A percentile compares a stretch with the other conserved stretches of the same genome.
Conservation (phyloP, 2,888 invertebrate species). For the Sabatieria punctata region DNA sequence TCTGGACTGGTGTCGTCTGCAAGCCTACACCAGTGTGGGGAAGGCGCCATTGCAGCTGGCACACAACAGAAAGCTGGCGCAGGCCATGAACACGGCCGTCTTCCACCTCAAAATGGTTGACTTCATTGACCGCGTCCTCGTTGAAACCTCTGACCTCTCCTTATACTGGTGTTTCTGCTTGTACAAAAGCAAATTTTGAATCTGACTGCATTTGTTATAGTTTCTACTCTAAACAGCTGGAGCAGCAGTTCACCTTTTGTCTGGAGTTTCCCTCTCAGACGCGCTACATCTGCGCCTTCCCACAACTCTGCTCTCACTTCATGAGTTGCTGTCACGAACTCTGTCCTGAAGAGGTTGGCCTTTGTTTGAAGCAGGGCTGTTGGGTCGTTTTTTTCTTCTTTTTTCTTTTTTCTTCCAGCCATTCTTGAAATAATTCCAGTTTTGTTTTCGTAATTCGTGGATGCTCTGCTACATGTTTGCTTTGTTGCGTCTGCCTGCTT, state of each 20-base stretch:
- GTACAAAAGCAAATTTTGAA: not conserved
- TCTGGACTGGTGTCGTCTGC: slow-evolving; percentile 90
- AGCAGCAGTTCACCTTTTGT: slow-evolving; percentile 91
- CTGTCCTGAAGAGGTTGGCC: slow-evolving; percentile 69
- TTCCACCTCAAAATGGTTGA: slow-evolving; percentile 98
- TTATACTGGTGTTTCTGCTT: slow-evolving; percentile 58
- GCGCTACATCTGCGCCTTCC: slow-evolving; percentile 91
- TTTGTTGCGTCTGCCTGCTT: too few species aligned
- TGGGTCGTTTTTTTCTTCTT: not conserved
- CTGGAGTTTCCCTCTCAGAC: slow-evolving; percentile 96
- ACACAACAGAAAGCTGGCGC: slow-evolving; percentile 68
- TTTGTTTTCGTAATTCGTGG: too few species aligned
- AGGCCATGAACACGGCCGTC: slow-evolving; percentile 77
- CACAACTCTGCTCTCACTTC: slow-evolving; percentile 90
- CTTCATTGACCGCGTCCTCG: slow-evolving; percentile 82
- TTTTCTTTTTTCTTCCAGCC: slow-evolving; percentile 1
- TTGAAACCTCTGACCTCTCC: slow-evolving; percentile 89
- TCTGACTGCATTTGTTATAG: slow-evolving; percentile 11
- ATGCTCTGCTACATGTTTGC: too few species aligned
- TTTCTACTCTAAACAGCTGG: slow-evolving; percentile 22
- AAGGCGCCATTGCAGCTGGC: slow-evolving; percentile 57
- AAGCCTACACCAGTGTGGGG: slow-evolving; percentile 66
- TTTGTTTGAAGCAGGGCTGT: slow-evolving; percentile 13
- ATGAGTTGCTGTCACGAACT: slow-evolving; percentile 92
- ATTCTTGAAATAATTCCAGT: too few species aligned